Conservation (phyloP, 2,113 vertebrate genomes). For the Phaethornis superciliosus region DNA sequence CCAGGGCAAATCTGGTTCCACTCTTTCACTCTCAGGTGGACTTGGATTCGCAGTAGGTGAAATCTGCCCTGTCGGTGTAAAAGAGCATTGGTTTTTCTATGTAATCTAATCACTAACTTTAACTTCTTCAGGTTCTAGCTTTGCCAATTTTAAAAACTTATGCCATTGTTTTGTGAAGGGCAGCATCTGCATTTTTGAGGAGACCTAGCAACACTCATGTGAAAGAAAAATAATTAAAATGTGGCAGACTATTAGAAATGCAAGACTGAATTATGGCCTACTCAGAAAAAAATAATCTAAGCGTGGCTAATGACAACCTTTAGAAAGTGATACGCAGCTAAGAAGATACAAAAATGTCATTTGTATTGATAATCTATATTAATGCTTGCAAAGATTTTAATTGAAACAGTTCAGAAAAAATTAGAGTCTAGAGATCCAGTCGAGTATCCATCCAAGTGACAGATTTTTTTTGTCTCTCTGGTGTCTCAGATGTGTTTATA, state of each 20-base stretch:
- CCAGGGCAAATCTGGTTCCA: background rate
- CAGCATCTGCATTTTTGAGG: background rate
- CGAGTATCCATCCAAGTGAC: background rate
- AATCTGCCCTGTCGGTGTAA: background rate
- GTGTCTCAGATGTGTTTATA: background rate
- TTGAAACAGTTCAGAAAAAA: fast-evolving
- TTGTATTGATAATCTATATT: background rate
- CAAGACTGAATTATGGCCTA: background rate
- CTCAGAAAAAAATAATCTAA: background rate
- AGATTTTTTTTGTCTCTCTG: background rate
- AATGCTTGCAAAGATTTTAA: background rate
- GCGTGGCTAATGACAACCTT: background rate
- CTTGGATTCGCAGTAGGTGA: background rate
- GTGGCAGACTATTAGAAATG: background rate
- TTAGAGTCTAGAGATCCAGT: background rate
- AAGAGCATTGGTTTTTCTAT: background rate
- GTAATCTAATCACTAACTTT: background rate
- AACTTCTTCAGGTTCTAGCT: background rate
- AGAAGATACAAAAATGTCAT: background rate
- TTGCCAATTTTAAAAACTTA: background rate
- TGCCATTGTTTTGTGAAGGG: background rate
- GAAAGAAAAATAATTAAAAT: conserved; percentile 25
- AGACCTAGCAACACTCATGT: background rate
- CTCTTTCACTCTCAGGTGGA: background rate
- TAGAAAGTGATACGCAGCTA: background rate